Base-by-base conservation (phyloP, 1,140 invertebrate genomes). In the Hermetia illucens region DNA sequence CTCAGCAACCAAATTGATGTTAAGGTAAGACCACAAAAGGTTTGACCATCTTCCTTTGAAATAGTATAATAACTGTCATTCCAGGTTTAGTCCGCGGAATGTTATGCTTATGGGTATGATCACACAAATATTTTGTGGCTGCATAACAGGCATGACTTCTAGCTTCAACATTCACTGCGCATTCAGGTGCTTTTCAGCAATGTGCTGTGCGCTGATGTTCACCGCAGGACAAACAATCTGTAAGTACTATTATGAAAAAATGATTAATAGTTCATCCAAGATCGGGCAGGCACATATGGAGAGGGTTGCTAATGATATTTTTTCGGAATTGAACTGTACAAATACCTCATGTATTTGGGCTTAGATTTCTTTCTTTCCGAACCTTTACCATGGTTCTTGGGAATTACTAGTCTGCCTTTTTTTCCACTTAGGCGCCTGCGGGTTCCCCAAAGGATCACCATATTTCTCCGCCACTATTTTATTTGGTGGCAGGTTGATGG, bases 151-250 rank as follows among this genome's bases (percentile, higher is more conserved):
- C 4, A 60, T 52, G 32, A 51, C 53, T 2, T 41, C 51, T 1
- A 53, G 52, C 32, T 60, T 61, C 27, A 60, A 47, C 32, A 39
- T 63, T 6, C 61, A 63, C 17, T 58, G 56, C 27, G 49, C 45
- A 19, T 61, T 61, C 25, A 55, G 61, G 13, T 62, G 56, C 33
- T 34, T 54, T 6, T 54, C 57, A 3, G 61, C 61, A 0, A 53
- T 54, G 0, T 61, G 59, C 22, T 62, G 59, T 40, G 59, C 61
- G 12, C 48, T 53, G 20, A 58, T 58, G 55, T 58, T 58, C 16
- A 58, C 55, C 20, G 44, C 57, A 1, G 57, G 58, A 5, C 53
- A 51, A 33, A 53, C 51, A 9, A 62, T 63, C 37, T 57, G 61
- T 63, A 47, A 53, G 57, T 27, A 18, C 9, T 13, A 15, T 9